Evolutionary conservation across 1,140 invertebrate genomes (phyloP), one percentile per base, ranked within the genome.

Genomic region (Penaeus vannamei): DNA sequence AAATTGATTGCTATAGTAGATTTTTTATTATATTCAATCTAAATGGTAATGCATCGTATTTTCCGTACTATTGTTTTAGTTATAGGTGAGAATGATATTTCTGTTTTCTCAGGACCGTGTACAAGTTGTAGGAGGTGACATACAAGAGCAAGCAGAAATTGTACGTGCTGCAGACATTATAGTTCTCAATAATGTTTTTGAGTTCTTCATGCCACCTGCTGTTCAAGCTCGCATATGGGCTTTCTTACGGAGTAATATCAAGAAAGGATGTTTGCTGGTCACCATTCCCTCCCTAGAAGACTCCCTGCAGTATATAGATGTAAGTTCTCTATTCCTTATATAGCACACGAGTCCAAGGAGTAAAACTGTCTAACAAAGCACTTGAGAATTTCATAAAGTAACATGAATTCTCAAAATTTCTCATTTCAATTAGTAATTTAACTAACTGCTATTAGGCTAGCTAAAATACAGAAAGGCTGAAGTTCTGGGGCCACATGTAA

Each of bases 141-240:
- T 96, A 81, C 93, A 94, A 90, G 93, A 94, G 12, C 93, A 93
- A 91, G 91, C 93, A 84, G 94, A 95, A 89, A 91, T 95, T 76
- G 91, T 96, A 32, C 89, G 94, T 60, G 92, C 91, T 66, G 94
- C 95, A 59, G 93, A 96, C 92, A 94, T 96, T 26, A 93, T 96
- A 84, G 92, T 96, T 29, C 90, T 95, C 17, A 95, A 96, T 89
- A 96, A 96, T 93, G 94, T 94, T 19, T 94, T 96, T 92, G 95
- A 96, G 92, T 95, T 95, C 92, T 96, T 96, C 93, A 92, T 95
- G 85, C 91, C 94, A 64, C 88, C 92, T 86, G 92, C 94, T 23
- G 93, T 94, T 64, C 95, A 96, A 92, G 94, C 93, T 86, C 86
- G 94, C 90, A 94, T 95, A 82, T 96, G 95, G 95, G 92, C 92